phyloP scores from a whole-genome alignment of 2,797 vertebrate species.

The Rhinatrema bivittatum region DNA sequence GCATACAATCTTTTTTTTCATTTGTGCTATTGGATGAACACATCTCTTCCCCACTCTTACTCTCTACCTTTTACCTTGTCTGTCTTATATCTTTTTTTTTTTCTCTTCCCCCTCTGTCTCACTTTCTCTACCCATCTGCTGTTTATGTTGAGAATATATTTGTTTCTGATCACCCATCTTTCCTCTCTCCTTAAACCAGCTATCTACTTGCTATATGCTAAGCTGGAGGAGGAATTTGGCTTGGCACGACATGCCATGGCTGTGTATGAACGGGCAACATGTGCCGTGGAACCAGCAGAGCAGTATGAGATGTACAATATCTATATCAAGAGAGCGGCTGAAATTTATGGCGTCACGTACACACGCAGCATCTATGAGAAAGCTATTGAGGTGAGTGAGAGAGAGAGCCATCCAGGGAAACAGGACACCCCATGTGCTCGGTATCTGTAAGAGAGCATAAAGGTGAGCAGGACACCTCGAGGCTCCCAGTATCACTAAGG shows the following conservation, averaged over 20 bases:
- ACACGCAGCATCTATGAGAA: conserved; percentile 88
- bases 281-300: conserved; percentile 74
- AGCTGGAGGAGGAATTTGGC: conserved; percentile 85
- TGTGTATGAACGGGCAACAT: conserved; percentile 83
- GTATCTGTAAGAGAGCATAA: too few relatives aligned
- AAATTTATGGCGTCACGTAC: conserved; percentile 90
- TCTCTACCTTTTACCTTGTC: too few relatives aligned
- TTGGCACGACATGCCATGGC: conserved; percentile 89
- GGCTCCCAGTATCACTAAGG: too few relatives aligned
- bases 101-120: too few relatives aligned
- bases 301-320: conserved; percentile 90
- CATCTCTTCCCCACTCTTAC: too few relatives aligned
- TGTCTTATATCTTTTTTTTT: not conserved
- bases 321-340: conserved; percentile 87
- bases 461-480: too few relatives aligned
- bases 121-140: too few relatives aligned
- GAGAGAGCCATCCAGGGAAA: accelerated
- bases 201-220: conserved; percentile 84
- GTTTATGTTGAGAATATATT: too few relatives aligned
- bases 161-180: not conserved
- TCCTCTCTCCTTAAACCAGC: conserved; percentile 45
- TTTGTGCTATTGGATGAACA: too few relatives aligned
- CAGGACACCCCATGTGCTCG: too few relatives aligned
- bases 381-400: conserved; percentile 72
- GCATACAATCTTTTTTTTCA: too few relatives aligned